Conservation (phyloP, 2,113 vertebrate genomes). For the Sporophila hypoxantha region DNA sequence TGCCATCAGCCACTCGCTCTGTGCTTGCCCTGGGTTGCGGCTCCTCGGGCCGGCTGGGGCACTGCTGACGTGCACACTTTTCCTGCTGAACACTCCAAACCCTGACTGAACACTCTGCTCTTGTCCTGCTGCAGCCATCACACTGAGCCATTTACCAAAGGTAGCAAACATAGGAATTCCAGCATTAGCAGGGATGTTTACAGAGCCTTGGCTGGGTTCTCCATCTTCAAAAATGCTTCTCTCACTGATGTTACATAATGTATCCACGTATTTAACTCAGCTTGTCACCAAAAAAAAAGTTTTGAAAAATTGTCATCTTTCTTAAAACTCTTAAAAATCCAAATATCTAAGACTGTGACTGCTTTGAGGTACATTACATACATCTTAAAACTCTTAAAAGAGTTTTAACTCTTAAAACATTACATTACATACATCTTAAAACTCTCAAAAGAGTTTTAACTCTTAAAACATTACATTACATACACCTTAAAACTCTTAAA, state of each 20-base stretch:
- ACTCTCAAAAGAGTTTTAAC: too few relatives aligned
- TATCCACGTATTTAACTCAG: background rate
- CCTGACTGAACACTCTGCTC: constrained; percentile 19
- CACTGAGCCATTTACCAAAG: background rate
- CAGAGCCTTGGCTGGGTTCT: background rate
- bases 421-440: too few relatives aligned
- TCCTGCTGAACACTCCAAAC: constrained; percentile 57
- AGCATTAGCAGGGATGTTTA: background rate
- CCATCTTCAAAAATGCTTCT: background rate
- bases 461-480: too few relatives aligned
- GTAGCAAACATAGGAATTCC: background rate
- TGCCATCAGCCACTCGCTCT: constrained; percentile 1
- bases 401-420: too few relatives aligned
- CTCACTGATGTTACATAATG: background rate
- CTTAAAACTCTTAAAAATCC: background rate
- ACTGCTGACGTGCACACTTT: constrained; percentile 62
- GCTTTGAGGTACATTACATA: background rate
- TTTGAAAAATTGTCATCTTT: background rate
- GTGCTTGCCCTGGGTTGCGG: constrained; percentile 28
- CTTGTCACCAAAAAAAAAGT: background rate
- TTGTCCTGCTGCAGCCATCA: background rate
- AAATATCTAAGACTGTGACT: background rate
- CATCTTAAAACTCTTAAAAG: too few relatives aligned
- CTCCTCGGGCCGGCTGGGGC: constrained; percentile 3
- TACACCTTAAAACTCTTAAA: background rate